Evolutionary conservation across 2,113 vertebrate species (phyloP), one percentile per base, ranked within the genome.

Genomic region (Callionymus lyra): DNA sequence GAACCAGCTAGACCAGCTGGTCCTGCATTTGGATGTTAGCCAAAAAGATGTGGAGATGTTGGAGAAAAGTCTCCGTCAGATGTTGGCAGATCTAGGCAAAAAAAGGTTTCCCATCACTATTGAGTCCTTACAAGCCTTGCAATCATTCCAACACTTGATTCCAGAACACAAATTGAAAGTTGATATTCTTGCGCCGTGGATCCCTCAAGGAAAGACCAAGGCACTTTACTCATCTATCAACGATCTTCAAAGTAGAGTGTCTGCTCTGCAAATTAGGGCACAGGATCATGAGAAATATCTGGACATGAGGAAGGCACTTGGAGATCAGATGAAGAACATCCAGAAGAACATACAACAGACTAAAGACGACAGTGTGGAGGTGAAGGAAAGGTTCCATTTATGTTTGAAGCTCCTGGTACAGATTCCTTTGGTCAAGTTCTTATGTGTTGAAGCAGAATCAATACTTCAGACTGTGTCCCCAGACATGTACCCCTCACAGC

Each of bases 401-500:
- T 87, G 78, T 42, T 85, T 87, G 45, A 66, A 69, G 56, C 66
- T 93, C 33, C 68, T 79, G 12, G 55, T 74, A 43, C 85, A 78
- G 59, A 59, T 89, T 12, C 66, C 88, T 2, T 79, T 87, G 52
- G 71, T 87, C 6, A 77, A 62, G 4, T n/a, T 2, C 17, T 60
- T 89, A 17, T 81, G 70, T 10, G 52, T 80, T 35, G 85, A 92
- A 10, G 62, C 59, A 32, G 31, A 38, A 5, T 65, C 74, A 13
- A 73, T 83, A 34, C 74, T 96, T 37, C 76, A 71, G 41, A 59
- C 47, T 59, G 90, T 84, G 42, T 74, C 67, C 14, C 16, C 73
- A 6, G 56, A 81, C 16, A 79, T 91, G 12, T 74, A 70, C 62
- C 56, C 80, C 2, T 69, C 81, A 2, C 79, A 91, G 68, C 82